phyloP scores from a whole-genome alignment of 2,888 invertebrate genomes.

The Temnothorax ravouxi region DNA sequence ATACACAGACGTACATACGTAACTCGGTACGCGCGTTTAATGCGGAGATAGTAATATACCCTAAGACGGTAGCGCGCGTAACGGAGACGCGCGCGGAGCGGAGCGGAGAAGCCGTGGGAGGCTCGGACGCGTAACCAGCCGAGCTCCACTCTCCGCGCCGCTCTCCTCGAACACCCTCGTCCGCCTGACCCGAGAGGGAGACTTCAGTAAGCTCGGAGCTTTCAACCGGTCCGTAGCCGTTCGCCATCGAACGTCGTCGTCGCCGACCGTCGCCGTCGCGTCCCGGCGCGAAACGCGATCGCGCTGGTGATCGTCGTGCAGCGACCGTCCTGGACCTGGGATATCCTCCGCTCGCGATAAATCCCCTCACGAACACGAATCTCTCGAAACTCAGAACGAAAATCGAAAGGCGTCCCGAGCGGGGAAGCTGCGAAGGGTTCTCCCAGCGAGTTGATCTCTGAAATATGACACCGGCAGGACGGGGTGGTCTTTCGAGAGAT shows the following conservation, averaged over 20 bases:
- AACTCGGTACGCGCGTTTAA: constrained; percentile 28
- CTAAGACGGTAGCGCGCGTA: constrained; percentile 41
- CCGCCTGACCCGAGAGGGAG: constrained; percentile 73
- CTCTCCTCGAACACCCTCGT: constrained; percentile 73
- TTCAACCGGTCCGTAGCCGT: constrained; percentile 78
- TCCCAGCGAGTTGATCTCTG: not conserved
- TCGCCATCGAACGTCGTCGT: not conserved
- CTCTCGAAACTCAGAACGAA: not conserved
- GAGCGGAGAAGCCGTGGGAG: constrained; percentile 48
- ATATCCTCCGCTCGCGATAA: not conserved
- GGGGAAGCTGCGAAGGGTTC: not conserved
- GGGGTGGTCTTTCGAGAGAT: not conserved
- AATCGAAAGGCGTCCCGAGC: too few species aligned
- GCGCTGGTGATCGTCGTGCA: not conserved
- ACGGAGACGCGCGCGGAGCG: constrained; percentile 40
- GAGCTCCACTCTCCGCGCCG: constrained; percentile 69
- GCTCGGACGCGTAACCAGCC: constrained; percentile 70
- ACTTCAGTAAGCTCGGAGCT: constrained; percentile 85
- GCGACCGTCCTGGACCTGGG: not conserved
- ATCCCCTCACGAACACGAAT: not conserved
- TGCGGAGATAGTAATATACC: constrained; percentile 22
- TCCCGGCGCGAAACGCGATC: constrained; percentile 42
- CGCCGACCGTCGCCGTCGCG: not conserved
- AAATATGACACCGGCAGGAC: constrained; percentile 6
- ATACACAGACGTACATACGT: constrained; percentile 1